Evolutionary conservation across 2,888 invertebrate species (phyloP).

Genomic region (Ectropis crepuscularia): DNA sequence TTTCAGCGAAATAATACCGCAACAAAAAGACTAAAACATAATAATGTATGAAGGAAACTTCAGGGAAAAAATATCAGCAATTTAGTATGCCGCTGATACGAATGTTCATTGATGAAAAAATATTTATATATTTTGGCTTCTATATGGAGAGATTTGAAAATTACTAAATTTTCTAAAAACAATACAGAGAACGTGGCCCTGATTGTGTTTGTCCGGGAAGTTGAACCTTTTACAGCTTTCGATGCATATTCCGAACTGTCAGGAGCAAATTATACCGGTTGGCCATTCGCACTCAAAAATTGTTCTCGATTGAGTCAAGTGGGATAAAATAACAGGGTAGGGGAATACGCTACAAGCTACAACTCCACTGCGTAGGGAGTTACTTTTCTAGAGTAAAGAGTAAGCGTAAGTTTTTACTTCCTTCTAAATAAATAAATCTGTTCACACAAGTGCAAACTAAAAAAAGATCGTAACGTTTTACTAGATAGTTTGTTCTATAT

Average conservation of each 20-base stretch:
- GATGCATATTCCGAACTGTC: conserved; percentile 80
- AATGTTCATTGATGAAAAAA: neutral
- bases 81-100: no score
- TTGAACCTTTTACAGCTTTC: conserved; percentile 77
- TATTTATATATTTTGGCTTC: neutral
- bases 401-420: no score
- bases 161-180: conserved; percentile 44
- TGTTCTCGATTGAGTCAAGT: conserved; percentile 82
- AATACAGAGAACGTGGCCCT: conserved; percentile 58
- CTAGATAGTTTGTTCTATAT: no score
- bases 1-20: no score
- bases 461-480: no score
- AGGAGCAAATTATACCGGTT: conserved; percentile 79
- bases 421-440: no score
- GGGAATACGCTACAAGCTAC: conserved; percentile 67
- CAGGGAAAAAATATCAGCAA: no score
- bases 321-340: conserved; percentile 82
- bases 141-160: neutral
- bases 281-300: conserved; percentile 83
- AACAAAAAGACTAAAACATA: no score
- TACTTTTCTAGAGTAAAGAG: no score
- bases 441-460: no score
- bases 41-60: no score
- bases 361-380: conserved; percentile 33
- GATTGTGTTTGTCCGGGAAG: conserved; percentile 71